Evolutionary conservation across 2,113 vertebrate genomes (phyloP), one percentile per base, ranked within the genome.

Genomic region (Willisornis vidua): DNA sequence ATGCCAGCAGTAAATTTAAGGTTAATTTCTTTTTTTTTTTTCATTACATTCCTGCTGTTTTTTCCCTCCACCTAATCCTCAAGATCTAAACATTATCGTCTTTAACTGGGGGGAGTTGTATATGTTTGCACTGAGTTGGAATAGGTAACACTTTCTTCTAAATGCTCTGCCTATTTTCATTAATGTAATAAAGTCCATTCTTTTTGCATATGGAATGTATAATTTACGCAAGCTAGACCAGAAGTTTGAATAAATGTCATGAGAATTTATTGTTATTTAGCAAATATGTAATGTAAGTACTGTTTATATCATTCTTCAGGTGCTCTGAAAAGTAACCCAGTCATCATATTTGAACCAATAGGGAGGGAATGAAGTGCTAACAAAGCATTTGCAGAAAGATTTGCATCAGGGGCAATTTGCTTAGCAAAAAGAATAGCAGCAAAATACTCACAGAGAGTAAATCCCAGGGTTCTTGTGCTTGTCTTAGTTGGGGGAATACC

Each of bases 1-100:
- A 77, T 25, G 43, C 70, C 82, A 97, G 25, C 45, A 93, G 29
- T 29, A 18, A 51, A 92, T 54, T 43, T 29, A 91, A 92, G 61
- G 61, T 89, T 96, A 87, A 89, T 48, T 82, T 51, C 16, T 35
- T 94, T 15, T 70, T 88, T 92, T 75, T 54, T 77, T 87, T 12
- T 70, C n/a, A n/a, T 87, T 75, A 79, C 45, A 67, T 83, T 62
- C 7, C 18, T 43, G 14, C 6, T 12, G 8, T 43, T 25, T 67
- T 79, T 52, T 10, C 14, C 19, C 31, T 61, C 24, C 20, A 48
- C 28, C 43, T 72, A 62, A 81, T 65, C 59, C 15, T 25, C 26
- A 74, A 46, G 20, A 75, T 54, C 35, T 14, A 90, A 85, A 68
- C 3, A 49, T 48, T 59, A 59, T 67, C 23, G 28, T 86, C 24